These are phyloP conservation scores for Ostrea edulis DNA, from an alignment of 1,140 invertebrate genomes.

Conservation along the genomic window DNA sequence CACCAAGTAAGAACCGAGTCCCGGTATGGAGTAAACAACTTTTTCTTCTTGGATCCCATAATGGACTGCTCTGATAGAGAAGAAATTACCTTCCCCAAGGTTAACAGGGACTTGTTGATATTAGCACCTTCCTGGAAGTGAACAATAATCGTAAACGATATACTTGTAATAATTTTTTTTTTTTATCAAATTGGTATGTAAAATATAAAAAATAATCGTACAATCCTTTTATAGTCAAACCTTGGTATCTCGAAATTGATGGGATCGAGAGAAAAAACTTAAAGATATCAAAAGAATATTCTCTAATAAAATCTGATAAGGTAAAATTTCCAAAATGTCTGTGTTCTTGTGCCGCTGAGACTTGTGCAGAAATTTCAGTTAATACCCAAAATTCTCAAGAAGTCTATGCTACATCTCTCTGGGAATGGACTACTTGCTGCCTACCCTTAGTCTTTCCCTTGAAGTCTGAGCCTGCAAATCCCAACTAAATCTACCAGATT, in stretches of 20 bases:
- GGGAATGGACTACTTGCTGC: not conserved
- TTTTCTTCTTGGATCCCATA: slow-evolving; percentile 68
- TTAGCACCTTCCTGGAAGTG: slow-evolving; percentile 87
- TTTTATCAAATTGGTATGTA: too few species aligned
- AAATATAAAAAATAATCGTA: too few species aligned
- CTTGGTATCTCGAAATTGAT: too few species aligned
- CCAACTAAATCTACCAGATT: not conserved
- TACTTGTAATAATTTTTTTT: too few species aligned
- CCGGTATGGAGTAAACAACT: slow-evolving; percentile 87
- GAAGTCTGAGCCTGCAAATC: slow-evolving; percentile 84
- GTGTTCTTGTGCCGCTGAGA: too few species aligned
- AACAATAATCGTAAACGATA: not conserved
- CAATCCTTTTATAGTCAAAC: too few species aligned
- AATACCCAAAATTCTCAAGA: not conserved
- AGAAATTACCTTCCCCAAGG: slow-evolving; percentile 90
- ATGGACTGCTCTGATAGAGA: slow-evolving; percentile 81
- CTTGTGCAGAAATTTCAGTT: not conserved
- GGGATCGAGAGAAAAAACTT: too few species aligned
- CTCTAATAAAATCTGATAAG: too few species aligned
- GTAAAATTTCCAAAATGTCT: too few species aligned
- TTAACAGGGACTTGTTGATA: slow-evolving; percentile 89
- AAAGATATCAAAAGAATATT: too few species aligned
- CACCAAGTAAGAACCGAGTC: slow-evolving; percentile 94
- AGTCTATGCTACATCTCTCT: not conserved
- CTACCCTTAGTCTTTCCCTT: slow-evolving; percentile 84